A percentile compares a stretch with the other conserved stretches of the same genome.
These are phyloP conservation scores for Pseudomyrmex cubaensis DNA, from an alignment of 1,140 invertebrate genomes.

Conservation along the genomic window DNA sequence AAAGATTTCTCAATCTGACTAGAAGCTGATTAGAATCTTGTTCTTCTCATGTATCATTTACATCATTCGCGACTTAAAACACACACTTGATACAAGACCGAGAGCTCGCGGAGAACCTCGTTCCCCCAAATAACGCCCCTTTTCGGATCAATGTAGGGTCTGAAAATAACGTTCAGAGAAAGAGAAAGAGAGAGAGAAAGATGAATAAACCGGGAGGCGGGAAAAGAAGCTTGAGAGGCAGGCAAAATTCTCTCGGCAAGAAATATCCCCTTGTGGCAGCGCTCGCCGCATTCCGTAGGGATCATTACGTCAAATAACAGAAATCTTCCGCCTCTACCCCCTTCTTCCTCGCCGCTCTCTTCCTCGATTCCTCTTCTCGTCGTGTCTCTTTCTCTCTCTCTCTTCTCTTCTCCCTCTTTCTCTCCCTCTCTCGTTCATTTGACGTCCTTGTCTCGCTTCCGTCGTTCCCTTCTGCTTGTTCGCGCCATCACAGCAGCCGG, in stretches of 20 bases:
- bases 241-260: conserved; percentile 58
- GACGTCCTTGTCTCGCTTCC: not conserved
- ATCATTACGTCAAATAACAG: conserved; percentile 77
- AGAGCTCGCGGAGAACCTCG: not conserved
- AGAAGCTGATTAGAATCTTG: not conserved
- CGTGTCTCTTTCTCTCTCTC: not conserved
- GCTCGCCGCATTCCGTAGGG: conserved; percentile 70
- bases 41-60: conserved; percentile 1
- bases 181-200: conserved; percentile 27
- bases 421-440: not conserved
- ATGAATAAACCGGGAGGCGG: no score
- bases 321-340: conserved; percentile 66
- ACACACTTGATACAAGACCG: not conserved
- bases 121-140: conserved; percentile 11
- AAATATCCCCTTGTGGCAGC: conserved; percentile 65
- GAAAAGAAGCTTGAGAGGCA: not conserved
- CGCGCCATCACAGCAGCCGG: conserved; percentile 16
- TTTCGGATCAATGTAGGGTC: conserved; percentile 56
- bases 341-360: not conserved
- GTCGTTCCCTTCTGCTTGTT: not conserved
- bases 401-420: no score
- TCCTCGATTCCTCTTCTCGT: no score
- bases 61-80: conserved; percentile 8
- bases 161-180: not conserved
- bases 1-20: conserved; percentile 14